phyloP scores from a whole-genome alignment of 2,888 invertebrate species.

The Yponomeuta plumbellus region DNA sequence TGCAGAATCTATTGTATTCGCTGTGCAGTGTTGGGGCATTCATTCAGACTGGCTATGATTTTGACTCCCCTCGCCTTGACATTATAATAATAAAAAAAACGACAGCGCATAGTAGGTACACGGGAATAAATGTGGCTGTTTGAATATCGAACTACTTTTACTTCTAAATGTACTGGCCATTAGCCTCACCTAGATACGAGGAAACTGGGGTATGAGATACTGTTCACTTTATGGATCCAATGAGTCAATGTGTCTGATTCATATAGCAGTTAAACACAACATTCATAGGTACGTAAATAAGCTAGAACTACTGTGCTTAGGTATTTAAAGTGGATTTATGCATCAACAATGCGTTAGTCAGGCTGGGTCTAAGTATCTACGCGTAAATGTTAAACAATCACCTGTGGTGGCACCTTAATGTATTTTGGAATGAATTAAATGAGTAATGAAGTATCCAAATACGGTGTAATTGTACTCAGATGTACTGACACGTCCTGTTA shows the following conservation, averaged over 20 bases:
- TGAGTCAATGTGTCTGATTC: constrained; percentile 1
- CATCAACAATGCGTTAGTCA: neutral
- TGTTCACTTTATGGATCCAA: neutral
- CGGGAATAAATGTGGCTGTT: neutral
- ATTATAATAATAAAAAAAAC: constrained; percentile 22
- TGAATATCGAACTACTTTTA: neutral
- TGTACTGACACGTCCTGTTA: neutral
- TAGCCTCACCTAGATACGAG: neutral
- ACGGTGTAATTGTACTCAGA: neutral
- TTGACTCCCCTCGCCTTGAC: constrained; percentile 51
- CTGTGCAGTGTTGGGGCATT: constrained; percentile 46
- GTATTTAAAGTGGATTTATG: neutral
- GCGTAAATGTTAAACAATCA: neutral
- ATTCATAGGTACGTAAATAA: neutral
- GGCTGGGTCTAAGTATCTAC: neutral
- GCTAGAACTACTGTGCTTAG: neutral
- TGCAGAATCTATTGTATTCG: constrained; percentile 61
- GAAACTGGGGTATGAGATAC: constrained; percentile 1
- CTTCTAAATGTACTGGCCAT: neutral
- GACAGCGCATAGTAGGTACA: neutral
- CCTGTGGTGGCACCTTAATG: neutral
- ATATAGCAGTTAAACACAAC: neutral
- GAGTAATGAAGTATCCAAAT: neutral
- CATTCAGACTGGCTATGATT: constrained; percentile 46
- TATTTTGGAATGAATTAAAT: neutral